A percentile compares a stretch with the other conserved stretches of the same genome.
These are phyloP conservation scores for Xestia rhomboidea DNA, from an alignment of 2,888 invertebrate genomes.

Conservation along the genomic window DNA sequence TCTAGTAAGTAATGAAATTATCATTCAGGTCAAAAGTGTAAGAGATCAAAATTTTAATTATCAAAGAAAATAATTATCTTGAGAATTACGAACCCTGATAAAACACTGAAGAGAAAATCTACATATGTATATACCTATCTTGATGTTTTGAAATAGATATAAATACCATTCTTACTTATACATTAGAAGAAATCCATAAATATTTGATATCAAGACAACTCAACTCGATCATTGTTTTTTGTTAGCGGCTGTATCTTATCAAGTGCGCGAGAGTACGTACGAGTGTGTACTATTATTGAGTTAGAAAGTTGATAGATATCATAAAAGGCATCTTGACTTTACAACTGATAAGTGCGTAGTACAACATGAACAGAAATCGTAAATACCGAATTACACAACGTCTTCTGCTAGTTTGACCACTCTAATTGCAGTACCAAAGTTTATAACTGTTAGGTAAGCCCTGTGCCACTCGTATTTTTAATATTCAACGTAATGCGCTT, in stretches of 20 bases:
- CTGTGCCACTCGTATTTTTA: conserved; percentile 43
- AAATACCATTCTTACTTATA: conserved; percentile 4
- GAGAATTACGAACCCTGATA: background rate
- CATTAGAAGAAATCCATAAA: conserved; percentile 43
- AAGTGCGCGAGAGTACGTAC: conserved; percentile 36
- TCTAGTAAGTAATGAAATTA: no score
- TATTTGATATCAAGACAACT: conserved; percentile 45
- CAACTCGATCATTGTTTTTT: conserved; percentile 48
- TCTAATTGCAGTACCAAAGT: conserved; percentile 38
- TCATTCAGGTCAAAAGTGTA: no score
- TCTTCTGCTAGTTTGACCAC: conserved; percentile 45
- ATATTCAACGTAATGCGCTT: conserved; percentile 59
- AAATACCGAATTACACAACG: conserved; percentile 53
- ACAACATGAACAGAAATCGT: conserved; percentile 40
- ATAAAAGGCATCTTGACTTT: conserved; percentile 60
- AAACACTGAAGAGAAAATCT: background rate
- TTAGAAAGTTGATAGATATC: conserved; percentile 70
- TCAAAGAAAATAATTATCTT: no score
- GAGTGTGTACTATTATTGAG: conserved; percentile 59
- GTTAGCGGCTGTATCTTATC: conserved; percentile 47
- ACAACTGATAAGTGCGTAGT: conserved; percentile 49
- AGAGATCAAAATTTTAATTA: no score
- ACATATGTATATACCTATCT: background rate
- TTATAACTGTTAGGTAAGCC: conserved; percentile 44
- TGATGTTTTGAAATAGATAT: conserved; percentile 6